phyloP scores from a whole-genome alignment of 2,797 vertebrate genomes.

The Diplodus sargus region DNA sequence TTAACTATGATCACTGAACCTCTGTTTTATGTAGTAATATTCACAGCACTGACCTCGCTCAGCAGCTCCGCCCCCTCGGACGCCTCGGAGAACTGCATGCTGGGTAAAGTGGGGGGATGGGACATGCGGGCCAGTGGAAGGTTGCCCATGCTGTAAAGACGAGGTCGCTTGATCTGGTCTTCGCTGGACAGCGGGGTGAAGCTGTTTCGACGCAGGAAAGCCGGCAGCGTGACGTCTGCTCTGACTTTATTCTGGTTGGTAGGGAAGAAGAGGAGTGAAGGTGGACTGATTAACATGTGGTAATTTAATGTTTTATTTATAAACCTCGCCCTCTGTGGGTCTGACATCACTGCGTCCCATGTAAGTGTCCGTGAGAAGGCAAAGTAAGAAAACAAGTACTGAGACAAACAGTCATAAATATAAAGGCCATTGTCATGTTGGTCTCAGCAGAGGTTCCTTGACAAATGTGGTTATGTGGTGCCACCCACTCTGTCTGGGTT shows the following conservation, averaged over 20 bases:
- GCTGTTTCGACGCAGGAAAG: constrained; percentile 91
- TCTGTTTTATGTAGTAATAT: constrained; percentile 12
- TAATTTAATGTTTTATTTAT: not conserved
- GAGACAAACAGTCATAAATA: constrained; percentile 42
- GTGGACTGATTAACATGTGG: not conserved
- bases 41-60: constrained; percentile 82
- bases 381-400: constrained; percentile 8
- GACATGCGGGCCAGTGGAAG: constrained; percentile 74
- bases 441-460: constrained; percentile 29
- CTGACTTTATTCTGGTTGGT: constrained; percentile 79
- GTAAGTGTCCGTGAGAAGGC: not conserved
- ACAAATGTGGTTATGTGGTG: constrained; percentile 39
- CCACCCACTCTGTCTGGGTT: constrained; percentile 63
- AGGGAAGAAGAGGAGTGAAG: constrained; percentile 33
- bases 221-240: constrained; percentile 74
- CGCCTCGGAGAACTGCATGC: constrained; percentile 80
- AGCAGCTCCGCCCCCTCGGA: constrained; percentile 84
- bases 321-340: not conserved
- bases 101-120: constrained; percentile 80
- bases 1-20: too few relatives aligned
- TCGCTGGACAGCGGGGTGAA: constrained; percentile 93
- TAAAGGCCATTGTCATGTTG: constrained; percentile 23
- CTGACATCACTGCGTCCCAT: not conserved
- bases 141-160: constrained; percentile 92
- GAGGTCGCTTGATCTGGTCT: constrained; percentile 89